These are phyloP conservation scores for Sepiola atlantica DNA, from an alignment of 2,888 invertebrate genomes.

Conservation along the genomic window DNA sequence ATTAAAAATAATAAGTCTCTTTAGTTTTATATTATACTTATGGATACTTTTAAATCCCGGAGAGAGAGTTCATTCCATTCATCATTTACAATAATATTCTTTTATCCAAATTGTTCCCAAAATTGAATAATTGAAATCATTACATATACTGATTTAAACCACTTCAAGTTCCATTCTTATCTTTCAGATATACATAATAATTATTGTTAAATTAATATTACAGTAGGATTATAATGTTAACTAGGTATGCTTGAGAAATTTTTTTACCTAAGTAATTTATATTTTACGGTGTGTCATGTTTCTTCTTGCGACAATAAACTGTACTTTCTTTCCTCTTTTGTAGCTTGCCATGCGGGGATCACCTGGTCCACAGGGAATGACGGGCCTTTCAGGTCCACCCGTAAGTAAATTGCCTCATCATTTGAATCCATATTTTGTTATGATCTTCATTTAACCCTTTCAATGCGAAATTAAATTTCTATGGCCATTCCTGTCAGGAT, in stretches of 20 bases:
- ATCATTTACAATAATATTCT: too few species aligned
- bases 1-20: too few species aligned
- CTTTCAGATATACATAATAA: not conserved
- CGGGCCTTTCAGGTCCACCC: conserved; percentile 84
- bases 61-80: too few species aligned
- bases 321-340: conserved; percentile 46
- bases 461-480: not conserved
- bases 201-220: not conserved
- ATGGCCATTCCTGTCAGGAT: too few species aligned
- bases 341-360: conserved; percentile 78
- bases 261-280: not conserved
- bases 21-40: too few species aligned
- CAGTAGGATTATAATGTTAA: not conserved
- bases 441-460: not conserved
- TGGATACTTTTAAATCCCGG: too few species aligned
- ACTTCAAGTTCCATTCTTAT: not conserved
- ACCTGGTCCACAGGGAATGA: conserved; percentile 89
- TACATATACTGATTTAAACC: not conserved
- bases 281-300: not conserved
- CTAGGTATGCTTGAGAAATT: too few species aligned
- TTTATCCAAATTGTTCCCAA: too few species aligned
- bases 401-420: conserved; percentile 56
- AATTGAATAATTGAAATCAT: too few species aligned
- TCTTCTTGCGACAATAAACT: not conserved
- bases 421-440: not conserved